Conservation (phyloP, 2,888 invertebrate species). For the Leptinotarsa tumamoca region DNA sequence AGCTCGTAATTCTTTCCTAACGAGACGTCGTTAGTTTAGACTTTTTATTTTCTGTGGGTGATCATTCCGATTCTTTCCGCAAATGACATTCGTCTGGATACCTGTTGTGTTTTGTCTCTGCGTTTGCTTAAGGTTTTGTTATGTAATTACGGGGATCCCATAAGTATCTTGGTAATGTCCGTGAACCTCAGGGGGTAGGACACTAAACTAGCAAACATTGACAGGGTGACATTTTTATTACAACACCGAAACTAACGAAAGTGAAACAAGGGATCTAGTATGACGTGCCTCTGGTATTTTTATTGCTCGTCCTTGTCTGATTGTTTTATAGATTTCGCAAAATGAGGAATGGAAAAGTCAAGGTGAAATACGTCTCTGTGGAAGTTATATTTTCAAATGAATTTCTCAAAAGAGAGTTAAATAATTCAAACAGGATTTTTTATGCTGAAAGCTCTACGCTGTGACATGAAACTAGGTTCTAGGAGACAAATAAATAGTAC, state of each 20-base stretch:
- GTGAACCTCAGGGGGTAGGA: slow-evolving; percentile 22
- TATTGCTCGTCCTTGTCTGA: not conserved
- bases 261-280: slow-evolving; percentile 4
- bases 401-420: no score
- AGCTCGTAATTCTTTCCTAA: slow-evolving; percentile 4
- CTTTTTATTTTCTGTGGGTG: slow-evolving; percentile 14
- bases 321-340: not conserved
- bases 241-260: slow-evolving; percentile 5
- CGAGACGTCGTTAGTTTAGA: slow-evolving; percentile 1
- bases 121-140: slow-evolving; percentile 14
- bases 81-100: slow-evolving; percentile 12
- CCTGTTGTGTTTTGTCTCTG: slow-evolving; percentile 25
- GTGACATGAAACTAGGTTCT: no score
- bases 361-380: no score
- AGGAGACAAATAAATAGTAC: no score
- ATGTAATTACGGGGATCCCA: slow-evolving; percentile 15
- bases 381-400: no score
- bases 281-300: slow-evolving; percentile 13
- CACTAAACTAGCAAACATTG: slow-evolving; percentile 28
- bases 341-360: not conserved
- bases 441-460: no score
- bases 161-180: slow-evolving; percentile 13
- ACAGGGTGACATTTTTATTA: slow-evolving; percentile 29
- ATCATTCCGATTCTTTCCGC: slow-evolving; percentile 16
- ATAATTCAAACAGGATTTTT: no score